Evolutionary conservation across 1,140 invertebrate species (phyloP).

Genomic region (Prorops nasuta): DNA sequence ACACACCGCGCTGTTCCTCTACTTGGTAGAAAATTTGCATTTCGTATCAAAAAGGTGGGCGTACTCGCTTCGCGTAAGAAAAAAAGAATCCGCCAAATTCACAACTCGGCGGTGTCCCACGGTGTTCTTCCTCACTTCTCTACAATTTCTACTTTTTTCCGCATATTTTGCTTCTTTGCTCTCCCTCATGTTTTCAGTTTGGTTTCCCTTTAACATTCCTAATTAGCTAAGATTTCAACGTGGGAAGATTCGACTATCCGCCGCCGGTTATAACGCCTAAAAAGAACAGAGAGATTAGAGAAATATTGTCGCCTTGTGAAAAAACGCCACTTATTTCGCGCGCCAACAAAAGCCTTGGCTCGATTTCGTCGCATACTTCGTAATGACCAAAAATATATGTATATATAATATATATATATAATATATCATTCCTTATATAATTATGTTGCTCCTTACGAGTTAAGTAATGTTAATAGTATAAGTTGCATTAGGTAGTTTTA

Average conservation of each 20-base stretch:
- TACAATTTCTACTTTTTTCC: no score
- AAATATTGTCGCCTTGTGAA: constrained; percentile 56
- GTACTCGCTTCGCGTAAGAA: constrained; percentile 24
- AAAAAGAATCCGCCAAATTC: constrained; percentile 26
- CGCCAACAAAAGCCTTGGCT: constrained; percentile 50
- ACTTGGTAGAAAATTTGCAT: constrained; percentile 50
- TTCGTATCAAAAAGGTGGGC: constrained; percentile 51
- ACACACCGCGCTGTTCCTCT: constrained; percentile 30
- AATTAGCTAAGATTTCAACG: no score
- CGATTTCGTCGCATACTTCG: constrained; percentile 45
- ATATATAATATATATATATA: constrained; percentile 50
- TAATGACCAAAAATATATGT: constrained; percentile 59
- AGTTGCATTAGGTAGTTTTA: constrained; percentile 54
- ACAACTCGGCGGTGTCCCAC: no score
- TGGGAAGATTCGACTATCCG: no score
- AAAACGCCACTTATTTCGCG: constrained; percentile 43
- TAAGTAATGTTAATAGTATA: constrained; percentile 56
- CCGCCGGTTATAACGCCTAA: no score
- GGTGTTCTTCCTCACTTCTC: no score
- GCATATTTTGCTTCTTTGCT: no score
- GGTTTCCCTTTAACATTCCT: no score
- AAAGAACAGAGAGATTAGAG: no score
- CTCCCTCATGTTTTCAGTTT: no score
- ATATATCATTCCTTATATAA: constrained; percentile 52
- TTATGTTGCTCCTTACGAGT: constrained; percentile 52